Evolutionary conservation across 2,113 vertebrate genomes (phyloP).

Genomic region (Odocoileus hemionus): DNA sequence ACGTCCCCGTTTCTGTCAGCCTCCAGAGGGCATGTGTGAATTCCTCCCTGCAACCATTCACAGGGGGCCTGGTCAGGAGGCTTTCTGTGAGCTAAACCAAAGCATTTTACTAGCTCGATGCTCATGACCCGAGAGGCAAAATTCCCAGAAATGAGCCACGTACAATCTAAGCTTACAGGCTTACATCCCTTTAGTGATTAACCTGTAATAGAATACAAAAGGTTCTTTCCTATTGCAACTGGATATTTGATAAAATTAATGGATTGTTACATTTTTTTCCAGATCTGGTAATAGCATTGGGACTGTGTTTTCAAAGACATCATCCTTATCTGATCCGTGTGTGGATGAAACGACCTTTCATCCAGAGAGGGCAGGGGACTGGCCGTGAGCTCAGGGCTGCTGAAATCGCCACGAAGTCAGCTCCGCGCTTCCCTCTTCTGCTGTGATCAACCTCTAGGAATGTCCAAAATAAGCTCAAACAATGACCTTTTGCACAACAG

Average conservation of each 20-base stretch:
- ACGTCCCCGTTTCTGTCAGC: background rate
- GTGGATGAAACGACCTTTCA: background rate
- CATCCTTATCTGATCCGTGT: background rate
- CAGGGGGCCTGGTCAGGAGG: background rate
- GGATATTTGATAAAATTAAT: background rate
- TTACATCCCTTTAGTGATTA: background rate
- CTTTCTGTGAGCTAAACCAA: background rate
- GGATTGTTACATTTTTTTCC: background rate
- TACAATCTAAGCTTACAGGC: background rate
- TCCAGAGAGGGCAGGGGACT: background rate
- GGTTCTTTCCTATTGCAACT: background rate
- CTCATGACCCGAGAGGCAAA: background rate
- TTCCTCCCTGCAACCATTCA: background rate
- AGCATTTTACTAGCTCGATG: background rate
- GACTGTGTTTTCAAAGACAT: background rate
- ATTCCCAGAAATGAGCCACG: background rate
- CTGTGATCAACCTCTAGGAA: background rate
- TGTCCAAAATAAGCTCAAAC: background rate
- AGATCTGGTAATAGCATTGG: background rate
- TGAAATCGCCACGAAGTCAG: background rate
- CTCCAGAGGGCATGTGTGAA: background rate
- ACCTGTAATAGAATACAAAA: background rate
- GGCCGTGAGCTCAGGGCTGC: background rate
- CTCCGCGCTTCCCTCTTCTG: background rate
- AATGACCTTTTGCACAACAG: slow-evolving; percentile 17